These are phyloP conservation scores for Amiota mariae DNA, from an alignment of 2,888 invertebrate genomes.

Conservation along the genomic window DNA sequence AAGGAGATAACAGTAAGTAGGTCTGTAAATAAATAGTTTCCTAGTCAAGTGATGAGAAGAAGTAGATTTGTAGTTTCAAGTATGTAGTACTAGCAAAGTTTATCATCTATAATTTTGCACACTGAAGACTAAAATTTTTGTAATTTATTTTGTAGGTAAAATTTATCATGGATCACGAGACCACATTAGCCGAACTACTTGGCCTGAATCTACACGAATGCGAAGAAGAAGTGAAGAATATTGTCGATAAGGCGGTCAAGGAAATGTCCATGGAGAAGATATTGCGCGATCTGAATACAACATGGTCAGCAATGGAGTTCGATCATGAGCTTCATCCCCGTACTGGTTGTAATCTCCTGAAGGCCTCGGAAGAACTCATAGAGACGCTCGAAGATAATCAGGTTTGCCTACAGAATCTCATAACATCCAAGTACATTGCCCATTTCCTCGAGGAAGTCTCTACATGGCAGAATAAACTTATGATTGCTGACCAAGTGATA, in stretches of 20 bases:
- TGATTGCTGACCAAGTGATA: constrained; percentile 94
- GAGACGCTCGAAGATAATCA: constrained; percentile 98
- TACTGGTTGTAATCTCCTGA: constrained; percentile 88
- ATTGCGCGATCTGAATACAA: constrained; percentile 89
- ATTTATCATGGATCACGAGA: constrained; percentile 94
- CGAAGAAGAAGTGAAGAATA: constrained; percentile 97
- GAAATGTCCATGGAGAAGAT: constrained; percentile 99
- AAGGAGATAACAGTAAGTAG: constrained; percentile 85
- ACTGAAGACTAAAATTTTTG: constrained; percentile 39
- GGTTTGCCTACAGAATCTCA: constrained; percentile 93
- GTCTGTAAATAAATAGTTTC: constrained; percentile 30
- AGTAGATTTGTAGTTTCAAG: constrained; percentile 9
- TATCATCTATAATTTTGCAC: background rate
- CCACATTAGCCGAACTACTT: constrained; percentile 92
- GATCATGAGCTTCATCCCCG: constrained; percentile 90
- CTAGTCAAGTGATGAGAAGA: background rate
- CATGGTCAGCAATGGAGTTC: constrained; percentile 94
- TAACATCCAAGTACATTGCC: constrained; percentile 97
- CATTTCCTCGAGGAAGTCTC: constrained; percentile 96
- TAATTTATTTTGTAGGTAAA: constrained; percentile 79
- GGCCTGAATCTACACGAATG: constrained; percentile 95
- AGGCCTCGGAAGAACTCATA: constrained; percentile 95
- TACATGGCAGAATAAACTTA: constrained; percentile 92
- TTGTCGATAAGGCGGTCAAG: constrained; percentile 98
- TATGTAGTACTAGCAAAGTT: background rate